Conservation (phyloP, 2,888 invertebrate species). For the Lochmaea crataegi region DNA sequence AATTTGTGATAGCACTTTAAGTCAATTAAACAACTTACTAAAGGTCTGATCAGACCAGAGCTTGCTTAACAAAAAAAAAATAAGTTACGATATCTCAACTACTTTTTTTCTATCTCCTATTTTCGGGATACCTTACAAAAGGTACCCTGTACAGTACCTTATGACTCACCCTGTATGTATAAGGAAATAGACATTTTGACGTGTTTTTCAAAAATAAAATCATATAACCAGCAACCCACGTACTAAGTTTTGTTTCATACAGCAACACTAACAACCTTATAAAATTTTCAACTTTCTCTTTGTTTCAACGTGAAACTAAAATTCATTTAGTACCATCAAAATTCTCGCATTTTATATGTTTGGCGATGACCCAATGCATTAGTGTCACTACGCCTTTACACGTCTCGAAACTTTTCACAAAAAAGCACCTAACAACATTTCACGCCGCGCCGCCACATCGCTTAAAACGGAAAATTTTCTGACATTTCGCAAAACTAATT, state of each 20-base stretch:
- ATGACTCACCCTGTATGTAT: no score
- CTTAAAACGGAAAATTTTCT: conserved; percentile 33
- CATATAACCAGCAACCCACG: background rate
- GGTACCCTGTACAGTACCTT: no score
- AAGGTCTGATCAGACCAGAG: no score
- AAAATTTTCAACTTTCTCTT: background rate
- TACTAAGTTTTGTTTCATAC: background rate
- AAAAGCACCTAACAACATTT: conserved; percentile 29
- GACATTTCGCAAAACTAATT: conserved; percentile 41
- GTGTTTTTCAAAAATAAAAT: no score
- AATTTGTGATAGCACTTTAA: no score
- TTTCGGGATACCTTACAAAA: no score
- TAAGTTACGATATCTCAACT: no score
- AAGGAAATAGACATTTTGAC: no score
- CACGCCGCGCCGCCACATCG: conserved; percentile 17
- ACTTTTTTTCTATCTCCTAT: no score
- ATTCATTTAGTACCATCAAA: background rate
- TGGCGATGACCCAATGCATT: conserved; percentile 7
- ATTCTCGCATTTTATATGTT: background rate
- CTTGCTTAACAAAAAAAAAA: no score
- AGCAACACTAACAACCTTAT: background rate
- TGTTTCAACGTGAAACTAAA: background rate
- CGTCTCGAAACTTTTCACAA: conserved; percentile 28
- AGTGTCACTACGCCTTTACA: conserved; percentile 13
- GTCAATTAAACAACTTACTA: no score